Evolutionary conservation across 2,888 invertebrate species (phyloP), one percentile per base, ranked within the genome.

Genomic region (Pyralis farinalis): DNA sequence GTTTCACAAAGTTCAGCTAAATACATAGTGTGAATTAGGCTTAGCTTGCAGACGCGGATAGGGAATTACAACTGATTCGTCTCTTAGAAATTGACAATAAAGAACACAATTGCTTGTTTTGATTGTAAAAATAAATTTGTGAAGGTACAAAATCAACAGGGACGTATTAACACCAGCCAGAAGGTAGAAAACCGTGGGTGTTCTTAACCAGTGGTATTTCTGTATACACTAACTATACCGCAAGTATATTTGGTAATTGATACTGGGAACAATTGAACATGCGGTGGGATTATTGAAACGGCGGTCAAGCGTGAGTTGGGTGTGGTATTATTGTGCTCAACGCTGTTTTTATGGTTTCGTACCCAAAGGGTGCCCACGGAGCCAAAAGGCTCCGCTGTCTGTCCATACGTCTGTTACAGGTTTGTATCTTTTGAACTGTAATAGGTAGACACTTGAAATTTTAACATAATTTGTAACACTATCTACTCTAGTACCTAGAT

Each of bases 1-100:
- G 77, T 82, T 87, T 87, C 86, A 82, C 86, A 63, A 83, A 82
- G 71, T 75, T 80, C 75, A 81, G 86, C 82, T 87, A 85, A 85
- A 82, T 65, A 79, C 73, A 67, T 71, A 66, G 85, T 86, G 85
- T 84, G 76, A 86, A 86, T 86, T 86, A 78, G 74, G 63, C 63
- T 70, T 57, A 61, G 64, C 71, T 67, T 63, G 68, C 67, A 57
- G 56, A 55, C 56, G 45, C 51, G 53, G 53, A 50, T 51, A 46
- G 43, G 42, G 46, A 45, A 46, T 53, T 49, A 46, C 44, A 43
- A 31, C 37, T 42, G 36, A 40, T 36, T 38, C 27, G 52, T 58
- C 53, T 50, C 61, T 56, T 76, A 71, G 46, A 45, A 50, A 49
- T 45, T 53, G 33, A 36, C 44, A 46, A 64, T 79, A 84, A 57